Base-by-base conservation (phyloP, 2,797 vertebrate genomes). In the Gouania willdenowi region DNA sequence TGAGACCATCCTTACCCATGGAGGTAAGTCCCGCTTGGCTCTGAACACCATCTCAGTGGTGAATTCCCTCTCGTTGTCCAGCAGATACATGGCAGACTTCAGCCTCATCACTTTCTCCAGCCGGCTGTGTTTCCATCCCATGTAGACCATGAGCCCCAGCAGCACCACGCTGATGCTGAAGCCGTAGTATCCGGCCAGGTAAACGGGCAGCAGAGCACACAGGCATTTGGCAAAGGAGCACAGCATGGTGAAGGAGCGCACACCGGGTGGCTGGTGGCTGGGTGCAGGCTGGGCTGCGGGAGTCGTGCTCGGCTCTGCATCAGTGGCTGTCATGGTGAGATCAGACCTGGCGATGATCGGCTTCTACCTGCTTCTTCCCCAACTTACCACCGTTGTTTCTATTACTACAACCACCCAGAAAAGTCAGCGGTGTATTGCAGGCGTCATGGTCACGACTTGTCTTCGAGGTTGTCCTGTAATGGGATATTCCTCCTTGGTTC, bases 161-260 rank as follows among this genome's bases (percentile, higher is more conserved):
- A 91, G 66, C 11, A 91, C 75, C 1, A 91, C 4, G 26, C 39
- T 69, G 54, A 90, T 71, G 56, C 88, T 89, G 71, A 88, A 77
- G 45, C 89, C 88, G 5, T 87, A 89, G 54, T 90, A 91, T 0
- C 90, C 90, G 2, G 89, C 89, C 63, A 91, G 78, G 75, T 91
- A 91, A 1, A 91, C 84, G 0, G 89, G 87, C n/a, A 91, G 38
- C 1, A 91, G 67, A 15, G 87, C 79, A 7, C 60, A 71, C n/a
- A 91, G 70, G 56, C 79, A 89, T 66, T 87, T 90, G 0, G 70
- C 87, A 7, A 88, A 90, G 2, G 88, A 84, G 77, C 85, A 85
- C 36, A 91, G 75, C 28, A 79, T 82, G 0, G 68, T 62, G 20
- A 86, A 76, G 0, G 85, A 85, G 26, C 86, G 78, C 34, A 81